Evolutionary conservation across 2,113 vertebrate genomes (phyloP).

Genomic region (Hydrochoerus hydrochaeris): DNA sequence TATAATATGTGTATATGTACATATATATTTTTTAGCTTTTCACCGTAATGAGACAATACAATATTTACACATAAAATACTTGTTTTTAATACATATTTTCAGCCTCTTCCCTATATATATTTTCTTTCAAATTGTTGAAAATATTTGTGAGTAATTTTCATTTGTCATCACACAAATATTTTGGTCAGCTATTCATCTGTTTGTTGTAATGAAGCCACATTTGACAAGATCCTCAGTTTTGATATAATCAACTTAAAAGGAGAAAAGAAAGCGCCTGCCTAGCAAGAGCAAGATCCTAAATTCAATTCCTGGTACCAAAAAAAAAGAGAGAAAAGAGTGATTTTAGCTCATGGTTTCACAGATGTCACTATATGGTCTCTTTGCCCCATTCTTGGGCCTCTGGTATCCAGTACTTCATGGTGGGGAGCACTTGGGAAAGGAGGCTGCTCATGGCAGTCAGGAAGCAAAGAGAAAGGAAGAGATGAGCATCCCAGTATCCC

Average conservation of each 20-base stretch:
- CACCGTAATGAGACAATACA: too few relatives aligned
- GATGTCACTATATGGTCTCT: neutral
- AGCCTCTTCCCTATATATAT: neutral
- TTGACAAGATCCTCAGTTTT: neutral
- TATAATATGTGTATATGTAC: too few relatives aligned
- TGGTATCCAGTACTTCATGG: neutral
- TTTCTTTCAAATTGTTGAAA: conserved; percentile 30
- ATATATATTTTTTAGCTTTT: too few relatives aligned
- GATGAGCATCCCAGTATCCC: neutral
- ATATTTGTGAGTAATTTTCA: neutral
- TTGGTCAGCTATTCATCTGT: neutral
- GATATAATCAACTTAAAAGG: neutral
- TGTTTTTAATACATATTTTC: neutral
- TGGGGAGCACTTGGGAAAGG: too few relatives aligned
- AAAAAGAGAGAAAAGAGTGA: neutral
- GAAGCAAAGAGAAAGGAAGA: neutral
- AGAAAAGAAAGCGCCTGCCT: too few relatives aligned
- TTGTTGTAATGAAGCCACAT: neutral
- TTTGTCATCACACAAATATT: neutral
- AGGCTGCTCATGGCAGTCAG: neutral
- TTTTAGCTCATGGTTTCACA: neutral
- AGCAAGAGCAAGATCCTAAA: too few relatives aligned
- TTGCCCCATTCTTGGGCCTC: neutral
- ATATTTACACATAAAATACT: neutral
- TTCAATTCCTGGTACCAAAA: too few relatives aligned